Evolutionary conservation across 2,113 vertebrate species (phyloP), one percentile per base, ranked within the genome.

Genomic region (Daboia siamensis): DNA sequence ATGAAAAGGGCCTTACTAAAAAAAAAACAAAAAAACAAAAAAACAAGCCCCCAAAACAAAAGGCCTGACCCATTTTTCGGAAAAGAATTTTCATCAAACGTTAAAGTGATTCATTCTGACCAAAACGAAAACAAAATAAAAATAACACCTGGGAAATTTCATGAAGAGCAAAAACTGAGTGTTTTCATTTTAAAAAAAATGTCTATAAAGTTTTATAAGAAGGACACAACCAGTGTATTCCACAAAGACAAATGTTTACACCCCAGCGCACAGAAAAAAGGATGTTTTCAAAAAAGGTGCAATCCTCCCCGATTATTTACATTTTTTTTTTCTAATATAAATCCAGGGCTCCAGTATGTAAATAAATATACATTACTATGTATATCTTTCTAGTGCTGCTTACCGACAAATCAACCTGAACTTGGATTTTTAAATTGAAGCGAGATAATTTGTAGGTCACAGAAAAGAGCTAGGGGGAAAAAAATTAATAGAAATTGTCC

Each of bases 271-370:
- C 97, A 97, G 98, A 97, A 98, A 98, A 52, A 97, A 97, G 97
- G 96, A 97, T 97, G 96, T 97, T 96, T 97, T 97, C 95, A 97
- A 98, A 97, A 98, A 97, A 97, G 80, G 46, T 85, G 89, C 92
- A 96, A 97, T 97, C 96, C 97, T 97, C 97, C 98, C 98, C 97
- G 95, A 97, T 98, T 99, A 99, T 99, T 97, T 99, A 99, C 98
- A 98, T 97, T 98, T 97, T 96, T 94, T 94, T 97, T 97, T 51
- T 51, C 97, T 98, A 97, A 98, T 98, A 98, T 97, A 98, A 98
- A 97, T 98, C 97, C 97, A 98, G 97, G 97, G 97, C 97, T 98
- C 97, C 97, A 96, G 96, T 98, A 98, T 98, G 97, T 97, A 98
- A 98, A 98, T 98, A 98, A 98, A 98, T 98, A 98, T 98, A 98